These are phyloP conservation scores for Microchrysa polita DNA, from an alignment of 2,888 invertebrate genomes.

Conservation along the genomic window DNA sequence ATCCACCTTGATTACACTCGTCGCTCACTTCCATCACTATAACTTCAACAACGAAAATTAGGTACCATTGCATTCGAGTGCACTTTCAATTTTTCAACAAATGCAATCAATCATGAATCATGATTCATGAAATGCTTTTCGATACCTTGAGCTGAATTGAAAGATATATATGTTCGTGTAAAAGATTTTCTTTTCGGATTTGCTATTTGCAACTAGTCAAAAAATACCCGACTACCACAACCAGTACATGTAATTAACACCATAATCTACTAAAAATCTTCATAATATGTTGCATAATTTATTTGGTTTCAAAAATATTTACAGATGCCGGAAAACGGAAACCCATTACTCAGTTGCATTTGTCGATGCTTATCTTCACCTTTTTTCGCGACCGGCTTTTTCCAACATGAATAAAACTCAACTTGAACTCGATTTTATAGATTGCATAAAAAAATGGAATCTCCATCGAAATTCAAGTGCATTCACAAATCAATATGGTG, in stretches of 20 bases:
- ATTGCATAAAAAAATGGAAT: conserved; percentile 3
- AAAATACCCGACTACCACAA: not conserved
- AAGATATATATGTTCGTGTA: not conserved
- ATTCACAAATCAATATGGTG: not conserved
- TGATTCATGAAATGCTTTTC: no score
- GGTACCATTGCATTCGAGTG: conserved; percentile 3
- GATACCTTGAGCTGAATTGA: conserved; percentile 18
- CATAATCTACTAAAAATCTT: not conserved
- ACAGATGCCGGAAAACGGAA: conserved; percentile 4
- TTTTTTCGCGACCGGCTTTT: not conserved
- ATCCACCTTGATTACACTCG: not conserved
- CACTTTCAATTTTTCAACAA: conserved; percentile 24
- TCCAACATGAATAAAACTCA: conserved; percentile 15
- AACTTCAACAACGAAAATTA: not conserved
- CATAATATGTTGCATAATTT: conserved; percentile 10
- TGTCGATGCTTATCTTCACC: not conserved
- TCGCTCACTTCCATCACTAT: not conserved
- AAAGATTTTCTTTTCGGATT: no score
- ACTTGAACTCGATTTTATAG: conserved; percentile 20
- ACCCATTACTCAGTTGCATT: conserved; percentile 22
- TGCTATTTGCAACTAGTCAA: no score
- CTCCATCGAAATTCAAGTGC: not conserved
- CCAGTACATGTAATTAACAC: no score
- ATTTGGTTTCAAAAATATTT: not conserved
- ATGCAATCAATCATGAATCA: conserved; percentile 10